Evolutionary conservation across 2,113 vertebrate species (phyloP), one percentile per base, ranked within the genome.

Genomic region (Epinephelus lanceolatus): DNA sequence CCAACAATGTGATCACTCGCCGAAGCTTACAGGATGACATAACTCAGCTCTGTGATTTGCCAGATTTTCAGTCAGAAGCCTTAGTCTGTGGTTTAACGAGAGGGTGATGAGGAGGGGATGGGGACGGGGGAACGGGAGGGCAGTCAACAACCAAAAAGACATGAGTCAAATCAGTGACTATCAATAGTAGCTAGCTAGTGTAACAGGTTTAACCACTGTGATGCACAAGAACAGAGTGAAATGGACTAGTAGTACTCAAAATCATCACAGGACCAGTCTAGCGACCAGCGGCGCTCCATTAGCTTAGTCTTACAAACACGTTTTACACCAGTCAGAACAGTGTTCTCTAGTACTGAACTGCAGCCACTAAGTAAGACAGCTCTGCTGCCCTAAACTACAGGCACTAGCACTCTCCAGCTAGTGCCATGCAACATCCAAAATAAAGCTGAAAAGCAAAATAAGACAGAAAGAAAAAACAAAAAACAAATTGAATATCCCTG

Each of bases 241-340:
- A 88, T 73, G 72, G 83, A 87, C 78, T 75, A 86, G 73, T 53
- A 87, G 71, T 73, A 88, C 70, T 81, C 37, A 75, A 78, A 85
- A 86, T 83, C 77, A 78, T 91, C 85, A 91, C 89, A 83, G 85
- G 88, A 91, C 76, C 88, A 84, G 92, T 86, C 88, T 84, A 84
- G 72, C 51, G 60, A 86, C 71, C 83, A 86, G 79, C 78, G 71
- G 83, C 89, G 86, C 75, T 33, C 78, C 70, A 19, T 84, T 88
- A 87, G 85, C 88, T 83, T 83, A 57, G 85, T 78, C 87, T 71
- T 66, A 88, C 78, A 86, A 88, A 91, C 78, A 88, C 65, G 17
- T 80, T 85, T 87, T 42, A 88, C 85, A 84, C 83, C 88, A 72
- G 83, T 81, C 86, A 80, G 83, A 91, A 88, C 75, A 69, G 87